Base-by-base conservation (phyloP, 1,140 invertebrate species). In the Drosophila kanapiae region DNA sequence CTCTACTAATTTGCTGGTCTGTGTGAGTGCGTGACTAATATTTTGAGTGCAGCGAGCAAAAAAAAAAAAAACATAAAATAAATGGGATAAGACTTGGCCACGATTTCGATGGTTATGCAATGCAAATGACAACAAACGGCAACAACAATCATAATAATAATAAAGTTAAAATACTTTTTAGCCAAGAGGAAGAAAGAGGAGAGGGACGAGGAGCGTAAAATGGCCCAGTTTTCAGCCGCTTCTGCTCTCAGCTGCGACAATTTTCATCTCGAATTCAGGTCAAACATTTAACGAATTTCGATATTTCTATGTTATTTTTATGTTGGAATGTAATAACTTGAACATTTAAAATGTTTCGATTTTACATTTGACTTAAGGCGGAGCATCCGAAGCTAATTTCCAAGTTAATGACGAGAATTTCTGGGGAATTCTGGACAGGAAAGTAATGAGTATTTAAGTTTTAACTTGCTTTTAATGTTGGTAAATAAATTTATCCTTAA, bases 11-110 rank as follows among this genome's bases (percentile, higher is more conserved):
- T 88, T 71, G 78, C 57, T 62, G 82, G 64, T 74, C 63, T 68
- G 80, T 85, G 82, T 80, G 72, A 77, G 78, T 87, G 84, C 80
- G 83, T 87, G 83, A 87, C 83, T 87, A 87, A 87, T 88, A 83
- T 75, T 82, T 88, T 71, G 69, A 88, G 75, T 87, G 84, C 83
- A 88, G 49, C 59, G 68, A 47, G 69, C 68, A 57, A 63, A 63
- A 65, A 65, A 65, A 53, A 49, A 48, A 49, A 23, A 58, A 14
- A 9, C 1, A 35, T 35, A 35, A 35, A n/a, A 51, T 31, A 29
- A 62, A 53, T 54, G 33, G 38, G 64, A 63, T 71, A 71, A 59
- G 60, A 72, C 62, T 87, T 87, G 79, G 83, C 71, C 83, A 87
- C 84, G 84, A 87, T 80, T 82, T 78, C 65, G 63, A 23, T 31